Evolutionary conservation across 1,140 invertebrate species (phyloP).

Genomic region (Sarcophaga bullata): DNA sequence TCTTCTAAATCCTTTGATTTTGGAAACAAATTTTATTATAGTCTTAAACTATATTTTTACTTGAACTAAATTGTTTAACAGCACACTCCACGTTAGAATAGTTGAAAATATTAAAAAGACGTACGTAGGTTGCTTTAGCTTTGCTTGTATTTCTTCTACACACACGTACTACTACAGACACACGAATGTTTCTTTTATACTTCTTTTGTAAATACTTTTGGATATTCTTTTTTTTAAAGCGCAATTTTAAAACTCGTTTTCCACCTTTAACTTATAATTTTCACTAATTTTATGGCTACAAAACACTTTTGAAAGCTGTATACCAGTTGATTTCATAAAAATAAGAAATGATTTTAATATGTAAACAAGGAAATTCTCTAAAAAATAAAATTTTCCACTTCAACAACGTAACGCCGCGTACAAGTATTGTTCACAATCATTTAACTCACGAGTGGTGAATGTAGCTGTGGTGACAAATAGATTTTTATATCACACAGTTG

Average conservation of each 20-base stretch:
- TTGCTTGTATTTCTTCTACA: conserved; percentile 31
- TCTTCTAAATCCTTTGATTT: conserved; percentile 30
- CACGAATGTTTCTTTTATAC: conserved; percentile 3
- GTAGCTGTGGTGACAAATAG: background rate
- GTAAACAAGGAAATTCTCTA: conserved; percentile 39
- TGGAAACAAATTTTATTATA: background rate
- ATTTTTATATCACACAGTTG: background rate
- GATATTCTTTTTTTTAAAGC: background rate
- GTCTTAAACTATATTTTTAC: background rate
- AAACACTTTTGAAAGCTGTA: background rate
- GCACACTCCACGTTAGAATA: conserved; percentile 15
- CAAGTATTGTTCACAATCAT: conserved; percentile 19
- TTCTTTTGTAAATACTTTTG: conserved; percentile 27
- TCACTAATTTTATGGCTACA: background rate
- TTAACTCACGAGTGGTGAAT: conserved; percentile 7
- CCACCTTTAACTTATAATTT: background rate
- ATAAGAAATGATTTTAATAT: conserved; percentile 35
- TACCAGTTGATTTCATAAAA: background rate
- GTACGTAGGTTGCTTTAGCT: conserved; percentile 20
- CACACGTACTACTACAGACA: conserved; percentile 30
- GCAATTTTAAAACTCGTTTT: background rate
- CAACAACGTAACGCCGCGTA: conserved; percentile 44
- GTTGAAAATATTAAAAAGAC: background rate
- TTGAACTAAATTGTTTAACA: background rate
- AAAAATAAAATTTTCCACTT: conserved; percentile 42